These are phyloP conservation scores for Paratrypauchen microcephalus DNA, from an alignment of 2,797 vertebrate species.

Conservation along the genomic window DNA sequence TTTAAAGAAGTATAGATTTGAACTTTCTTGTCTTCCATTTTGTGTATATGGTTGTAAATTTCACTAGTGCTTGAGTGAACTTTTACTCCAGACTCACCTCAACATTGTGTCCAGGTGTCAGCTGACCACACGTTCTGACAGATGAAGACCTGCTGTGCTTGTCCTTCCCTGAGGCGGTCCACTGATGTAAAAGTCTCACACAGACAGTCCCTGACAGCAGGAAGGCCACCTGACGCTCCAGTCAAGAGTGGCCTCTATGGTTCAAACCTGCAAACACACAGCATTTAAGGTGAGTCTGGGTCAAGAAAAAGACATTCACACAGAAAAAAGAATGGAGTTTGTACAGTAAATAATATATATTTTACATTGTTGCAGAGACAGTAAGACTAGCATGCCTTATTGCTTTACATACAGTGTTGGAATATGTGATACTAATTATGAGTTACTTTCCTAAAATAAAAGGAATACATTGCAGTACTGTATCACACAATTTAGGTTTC, in stretches of 20 bases:
- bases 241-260: conserved; percentile 18
- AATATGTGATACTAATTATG: no score
- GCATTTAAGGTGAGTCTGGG: conserved; percentile 23
- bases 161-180: conserved; percentile 24
- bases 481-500: no score
- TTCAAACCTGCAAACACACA: conserved; percentile 31
- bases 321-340: background rate
- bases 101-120: background rate
- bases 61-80: background rate
- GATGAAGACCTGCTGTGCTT: conserved; percentile 39
- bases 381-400: background rate
- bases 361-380: background rate
- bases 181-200: conserved; percentile 23
- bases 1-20: no score
- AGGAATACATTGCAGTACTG: no score
- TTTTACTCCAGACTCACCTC: background rate
- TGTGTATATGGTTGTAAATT: background rate
- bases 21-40: no score
- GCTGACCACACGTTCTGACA: conserved; percentile 34
- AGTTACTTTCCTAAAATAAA: no score
- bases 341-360: background rate
- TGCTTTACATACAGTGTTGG: background rate
- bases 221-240: conserved; percentile 41
- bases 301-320: conserved; percentile 7
- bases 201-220: conserved; percentile 43